These are phyloP conservation scores for Drosophila mojavensis DNA, from an alignment of 1,140 invertebrate species.

Conservation along the genomic window DNA sequence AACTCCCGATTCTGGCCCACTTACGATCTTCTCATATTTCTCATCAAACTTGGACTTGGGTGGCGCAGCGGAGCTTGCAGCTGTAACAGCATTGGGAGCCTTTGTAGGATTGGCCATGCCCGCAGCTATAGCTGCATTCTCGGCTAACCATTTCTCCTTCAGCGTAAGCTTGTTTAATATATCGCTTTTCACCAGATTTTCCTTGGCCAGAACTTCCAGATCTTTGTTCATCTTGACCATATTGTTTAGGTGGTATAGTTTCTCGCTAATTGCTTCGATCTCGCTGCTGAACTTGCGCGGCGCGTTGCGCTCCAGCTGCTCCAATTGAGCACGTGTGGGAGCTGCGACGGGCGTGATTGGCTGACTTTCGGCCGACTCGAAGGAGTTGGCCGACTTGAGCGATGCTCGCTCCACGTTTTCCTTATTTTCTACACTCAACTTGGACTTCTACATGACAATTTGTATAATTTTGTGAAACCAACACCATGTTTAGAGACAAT, in stretches of 20 bases:
- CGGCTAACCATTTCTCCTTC: conserved; percentile 82
- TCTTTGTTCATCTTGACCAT: conserved; percentile 83
- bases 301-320: conserved; percentile 75
- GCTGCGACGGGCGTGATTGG: conserved; percentile 47
- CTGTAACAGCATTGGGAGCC: not conserved
- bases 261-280: conserved; percentile 82
- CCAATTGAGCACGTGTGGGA: conserved; percentile 69
- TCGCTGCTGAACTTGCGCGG: conserved; percentile 74
- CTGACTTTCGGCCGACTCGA: conserved; percentile 69
- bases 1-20: conserved; percentile 2
- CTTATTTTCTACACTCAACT: conserved; percentile 56
- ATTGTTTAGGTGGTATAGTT: conserved; percentile 77
- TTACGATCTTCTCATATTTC: conserved; percentile 63
- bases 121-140: conserved; percentile 71
- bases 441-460: conserved; percentile 50
- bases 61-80: conserved; percentile 3
- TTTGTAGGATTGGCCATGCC: conserved; percentile 40
- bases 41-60: conserved; percentile 75
- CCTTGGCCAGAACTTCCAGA: conserved; percentile 77
- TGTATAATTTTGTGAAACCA: conserved; percentile 51
- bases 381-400: conserved; percentile 63
- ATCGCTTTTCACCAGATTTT: conserved; percentile 82
- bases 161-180: conserved; percentile 80
- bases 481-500: conserved; percentile 61
- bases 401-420: conserved; percentile 61